Evolutionary conservation across 2,888 invertebrate genomes (phyloP), one percentile per base, ranked within the genome.

Genomic region (Endomychus coccineus): DNA sequence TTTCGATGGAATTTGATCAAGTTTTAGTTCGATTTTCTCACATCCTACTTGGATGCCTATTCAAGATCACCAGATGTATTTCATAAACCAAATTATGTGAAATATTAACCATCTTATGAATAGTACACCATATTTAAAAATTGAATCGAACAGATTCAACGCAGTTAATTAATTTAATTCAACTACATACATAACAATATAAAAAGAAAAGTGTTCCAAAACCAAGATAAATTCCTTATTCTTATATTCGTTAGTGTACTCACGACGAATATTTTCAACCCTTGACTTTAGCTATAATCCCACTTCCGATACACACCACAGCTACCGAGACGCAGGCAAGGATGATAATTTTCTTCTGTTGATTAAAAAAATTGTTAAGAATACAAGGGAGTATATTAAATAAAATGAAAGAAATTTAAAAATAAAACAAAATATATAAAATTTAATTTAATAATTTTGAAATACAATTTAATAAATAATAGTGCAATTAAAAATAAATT

Each of bases 291-390:
- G 28, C 22, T 16, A 34, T 34, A 4, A 34, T 7, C 30, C 30
- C 34, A 27, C 31, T 32, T 14, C 19, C 36, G 9, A 37, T 22
- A 11, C 30, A 11, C 11, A 37, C 11, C 19, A 37, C 16, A 7
- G 27, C 19, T 21, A 37, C 36, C 2, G 36, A 32, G n/a, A 14
- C 27, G 36, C 36, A 37, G 36, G 31, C 15, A 27, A 37, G 29
- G 19, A 37, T 37, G 52, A 56, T 56, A 48, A 56, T 56, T 51
- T 56, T 56, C 56, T 56, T 56, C 56, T 56, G 55, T 32, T 25
- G 36, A 25, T 4, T 15, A 22, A 28, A 11, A 35, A 21, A 15
- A 17, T 28, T 28, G 28, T 15, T 2, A 22, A 3, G 7, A 19
- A 29, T 32, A 37, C 19, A 32, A 30, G 7, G 19, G 33, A 16